A percentile compares a stretch with the other conserved stretches of the same genome.
phyloP scores from a whole-genome alignment of 1,140 invertebrate species.

The Frieseomelitta varia region DNA sequence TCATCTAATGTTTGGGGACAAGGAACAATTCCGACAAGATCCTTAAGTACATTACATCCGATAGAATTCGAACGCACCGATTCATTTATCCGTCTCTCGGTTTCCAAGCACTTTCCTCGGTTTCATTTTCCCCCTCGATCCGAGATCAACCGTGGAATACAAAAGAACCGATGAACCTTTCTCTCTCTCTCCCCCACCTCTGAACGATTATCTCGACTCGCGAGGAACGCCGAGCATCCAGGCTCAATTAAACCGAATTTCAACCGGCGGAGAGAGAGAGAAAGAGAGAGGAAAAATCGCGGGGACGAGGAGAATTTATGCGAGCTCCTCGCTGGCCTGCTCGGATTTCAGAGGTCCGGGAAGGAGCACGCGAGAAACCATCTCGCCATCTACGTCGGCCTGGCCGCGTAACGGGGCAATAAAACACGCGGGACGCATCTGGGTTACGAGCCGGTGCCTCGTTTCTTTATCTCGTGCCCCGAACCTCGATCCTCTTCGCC shows the following conservation, averaged over 20 bases:
- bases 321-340: background rate
- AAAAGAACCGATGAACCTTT: background rate
- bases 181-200: background rate
- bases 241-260: constrained; percentile 19
- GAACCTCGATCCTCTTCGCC: background rate
- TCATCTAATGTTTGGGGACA: no score
- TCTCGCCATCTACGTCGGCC: constrained; percentile 19
- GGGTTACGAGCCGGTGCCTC: constrained; percentile 75
- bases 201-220: background rate
- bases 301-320: constrained; percentile 24
- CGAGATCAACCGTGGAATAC: background rate
- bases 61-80: no score
- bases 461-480: constrained; percentile 67
- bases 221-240: background rate
- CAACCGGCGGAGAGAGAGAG: no score
- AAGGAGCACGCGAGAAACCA: constrained; percentile 19
- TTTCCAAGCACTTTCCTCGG: no score
- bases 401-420: constrained; percentile 73
- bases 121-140: no score
- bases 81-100: no score
- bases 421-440: constrained; percentile 79
- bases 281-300: constrained; percentile 1
- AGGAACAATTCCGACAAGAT: no score
- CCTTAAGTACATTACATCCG: no score
- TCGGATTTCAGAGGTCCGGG: constrained; percentile 21